phyloP scores from a whole-genome alignment of 2,888 invertebrate species.

The Euspilapteryx auroguttella region DNA sequence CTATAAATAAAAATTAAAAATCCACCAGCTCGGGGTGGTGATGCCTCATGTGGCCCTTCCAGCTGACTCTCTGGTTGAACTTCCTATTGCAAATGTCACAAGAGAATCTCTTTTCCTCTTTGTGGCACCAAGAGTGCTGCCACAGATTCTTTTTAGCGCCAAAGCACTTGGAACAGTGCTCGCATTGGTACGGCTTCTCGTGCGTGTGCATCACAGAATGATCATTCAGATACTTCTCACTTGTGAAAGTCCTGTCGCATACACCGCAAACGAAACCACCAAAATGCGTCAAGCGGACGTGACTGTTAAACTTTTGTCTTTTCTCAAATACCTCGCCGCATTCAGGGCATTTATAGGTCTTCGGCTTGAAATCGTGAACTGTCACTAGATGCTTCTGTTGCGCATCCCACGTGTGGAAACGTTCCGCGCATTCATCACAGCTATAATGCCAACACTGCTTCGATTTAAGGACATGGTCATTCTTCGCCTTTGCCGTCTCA shows the following conservation, averaged over 20 bases:
- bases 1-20: too few relatives aligned
- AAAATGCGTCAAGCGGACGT: slow-evolving; percentile 13
- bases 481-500: slow-evolving; percentile 11
- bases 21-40: slow-evolving; percentile 36
- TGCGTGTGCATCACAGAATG: slow-evolving; percentile 56
- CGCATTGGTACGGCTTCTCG: slow-evolving; percentile 49
- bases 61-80: slow-evolving; percentile 42
- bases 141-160: slow-evolving; percentile 36
- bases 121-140: slow-evolving; percentile 49
- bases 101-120: slow-evolving; percentile 35
- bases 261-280: slow-evolving; percentile 19
- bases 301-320: slow-evolving; percentile 10
- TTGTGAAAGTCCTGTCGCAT: slow-evolving; percentile 35
- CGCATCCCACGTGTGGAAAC: slow-evolving; percentile 13
- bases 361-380: slow-evolving; percentile 11
- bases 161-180: slow-evolving; percentile 44
- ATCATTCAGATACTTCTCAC: slow-evolving; percentile 28
- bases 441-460: slow-evolving; percentile 13
- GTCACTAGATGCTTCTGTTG: slow-evolving; percentile 12
- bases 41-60: slow-evolving; percentile 40
- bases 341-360: slow-evolving; percentile 13
- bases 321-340: slow-evolving; percentile 13
- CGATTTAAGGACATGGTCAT: slow-evolving; percentile 12
- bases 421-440: slow-evolving; percentile 14
- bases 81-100: slow-evolving; percentile 39